These are phyloP conservation scores for Cephus pygmeus DNA, from an alignment of 2,888 invertebrate species.

Conservation along the genomic window DNA sequence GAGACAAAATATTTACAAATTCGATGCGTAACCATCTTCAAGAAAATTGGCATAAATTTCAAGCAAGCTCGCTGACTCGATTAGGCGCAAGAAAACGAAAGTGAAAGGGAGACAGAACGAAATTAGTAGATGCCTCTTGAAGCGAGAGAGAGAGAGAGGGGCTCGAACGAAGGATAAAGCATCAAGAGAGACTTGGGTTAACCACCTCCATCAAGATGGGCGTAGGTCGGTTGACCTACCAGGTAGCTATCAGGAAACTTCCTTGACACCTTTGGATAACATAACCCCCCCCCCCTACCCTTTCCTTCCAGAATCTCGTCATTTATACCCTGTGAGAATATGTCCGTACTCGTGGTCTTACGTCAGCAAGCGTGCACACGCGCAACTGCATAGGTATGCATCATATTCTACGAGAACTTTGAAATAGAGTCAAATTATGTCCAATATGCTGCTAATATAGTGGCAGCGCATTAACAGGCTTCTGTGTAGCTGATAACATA, in stretches of 20 bases:
- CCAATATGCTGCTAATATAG: no score
- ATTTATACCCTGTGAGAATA: no score
- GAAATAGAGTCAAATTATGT: no score
- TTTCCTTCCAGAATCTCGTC: neutral
- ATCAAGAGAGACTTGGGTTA: slow-evolving; percentile 2
- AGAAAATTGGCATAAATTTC: slow-evolving; percentile 2
- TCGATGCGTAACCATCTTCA: neutral
- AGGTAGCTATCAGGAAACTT: slow-evolving; percentile 8
- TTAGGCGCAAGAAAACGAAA: neutral
- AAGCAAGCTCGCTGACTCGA: neutral
- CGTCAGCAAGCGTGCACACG: no score
- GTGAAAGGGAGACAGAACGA: no score
- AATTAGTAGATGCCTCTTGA: no score
- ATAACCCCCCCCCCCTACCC: neutral
- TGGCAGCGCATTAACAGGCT: no score
- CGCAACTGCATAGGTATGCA: no score
- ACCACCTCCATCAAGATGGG: slow-evolving; percentile 1
- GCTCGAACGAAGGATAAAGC: neutral
- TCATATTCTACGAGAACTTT: no score
- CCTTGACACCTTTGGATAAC: slow-evolving; percentile 5
- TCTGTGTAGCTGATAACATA: no score
- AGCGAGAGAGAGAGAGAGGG: neutral
- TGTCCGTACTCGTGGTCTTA: no score
- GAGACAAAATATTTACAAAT: neutral
- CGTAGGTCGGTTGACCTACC: neutral